Evolutionary conservation across 2,797 vertebrate species (phyloP), one percentile per base, ranked within the genome.

Genomic region (Ctenopoma multispine): DNA sequence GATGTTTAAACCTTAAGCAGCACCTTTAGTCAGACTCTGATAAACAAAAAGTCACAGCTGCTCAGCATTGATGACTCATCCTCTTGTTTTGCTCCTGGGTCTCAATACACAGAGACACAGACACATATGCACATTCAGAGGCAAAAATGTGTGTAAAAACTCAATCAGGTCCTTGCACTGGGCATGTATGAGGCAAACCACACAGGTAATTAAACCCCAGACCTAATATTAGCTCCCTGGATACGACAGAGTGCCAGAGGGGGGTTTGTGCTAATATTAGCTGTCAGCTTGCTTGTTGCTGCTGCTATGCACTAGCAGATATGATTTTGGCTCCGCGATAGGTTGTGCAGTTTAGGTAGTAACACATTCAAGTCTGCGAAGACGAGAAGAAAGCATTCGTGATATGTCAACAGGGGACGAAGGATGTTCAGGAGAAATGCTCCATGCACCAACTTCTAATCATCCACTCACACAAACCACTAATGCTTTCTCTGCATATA

Each of bases 171-270:
- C 36, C 61, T 21, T 31, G n/a, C 38, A 27, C 34, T 9, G 14
- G 55, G 44, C 69, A 23, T 75, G 76, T 46, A 67, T 18, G 46
- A 80, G 71, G 44, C 51, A 79, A 69, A 86, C 86, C 79, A 79
- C 82, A 82, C 84, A 89, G 86, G 86, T 89, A 88, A 89, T 91
- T 89, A 91, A 91, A 86, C 60, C 77, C 51, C 31, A 60, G 79
- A 24, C 76, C 87, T 90, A 89, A 87, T 80, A 81, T 84, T 88
- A 90, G 83, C 53, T 82, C 70, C 72, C 53, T 73, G 75, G 60
- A 75, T 61, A 63, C 2, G 36, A 57, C 20, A 59, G 23, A 17
- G 51, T 31, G 63, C 7, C 11, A 54, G 13, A 7, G 11, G 60
- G 66, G 75, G 46, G 67, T 23, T 66, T 24, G 10, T 53, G 81